phyloP scores from a whole-genome alignment of 2,797 vertebrate genomes.

The Tragelaphus eurycerus region DNA sequence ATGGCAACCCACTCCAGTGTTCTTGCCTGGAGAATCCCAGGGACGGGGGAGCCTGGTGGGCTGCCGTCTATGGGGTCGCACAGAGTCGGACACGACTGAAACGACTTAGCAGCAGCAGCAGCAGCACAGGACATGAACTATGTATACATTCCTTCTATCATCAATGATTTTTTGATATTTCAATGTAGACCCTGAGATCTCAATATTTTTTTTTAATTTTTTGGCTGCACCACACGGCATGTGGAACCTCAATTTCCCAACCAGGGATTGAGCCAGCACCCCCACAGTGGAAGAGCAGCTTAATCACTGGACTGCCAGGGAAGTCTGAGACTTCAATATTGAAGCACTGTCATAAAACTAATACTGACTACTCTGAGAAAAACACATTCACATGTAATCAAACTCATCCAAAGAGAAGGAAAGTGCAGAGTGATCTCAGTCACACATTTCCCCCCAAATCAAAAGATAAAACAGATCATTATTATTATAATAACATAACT shows the following conservation, averaged over 20 bases:
- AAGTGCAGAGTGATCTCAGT: neutral
- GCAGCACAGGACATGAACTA: neutral
- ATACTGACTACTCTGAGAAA: neutral
- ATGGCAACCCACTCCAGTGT: no score
- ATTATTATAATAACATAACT: neutral
- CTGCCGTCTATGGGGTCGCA: no score
- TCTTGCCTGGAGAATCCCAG: no score
- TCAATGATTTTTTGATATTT: neutral
- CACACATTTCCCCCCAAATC: neutral
- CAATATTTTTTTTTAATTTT: neutral
- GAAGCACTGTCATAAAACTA: neutral
- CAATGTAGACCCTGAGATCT: neutral
- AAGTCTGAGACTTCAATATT: neutral
- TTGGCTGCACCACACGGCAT: neutral
- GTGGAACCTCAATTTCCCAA: neutral
- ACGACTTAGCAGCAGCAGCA: no score
- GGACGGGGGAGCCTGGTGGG: no score
- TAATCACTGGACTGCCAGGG: neutral
- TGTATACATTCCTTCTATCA: conserved; percentile 8
- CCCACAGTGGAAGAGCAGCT: neutral
- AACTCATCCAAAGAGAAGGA: neutral
- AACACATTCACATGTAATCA: neutral
- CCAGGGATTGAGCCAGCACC: neutral
- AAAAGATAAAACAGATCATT: neutral
- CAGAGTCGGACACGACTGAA: no score